Evolutionary conservation across 2,113 vertebrate genomes (phyloP).

Genomic region (Redunca redunca): DNA sequence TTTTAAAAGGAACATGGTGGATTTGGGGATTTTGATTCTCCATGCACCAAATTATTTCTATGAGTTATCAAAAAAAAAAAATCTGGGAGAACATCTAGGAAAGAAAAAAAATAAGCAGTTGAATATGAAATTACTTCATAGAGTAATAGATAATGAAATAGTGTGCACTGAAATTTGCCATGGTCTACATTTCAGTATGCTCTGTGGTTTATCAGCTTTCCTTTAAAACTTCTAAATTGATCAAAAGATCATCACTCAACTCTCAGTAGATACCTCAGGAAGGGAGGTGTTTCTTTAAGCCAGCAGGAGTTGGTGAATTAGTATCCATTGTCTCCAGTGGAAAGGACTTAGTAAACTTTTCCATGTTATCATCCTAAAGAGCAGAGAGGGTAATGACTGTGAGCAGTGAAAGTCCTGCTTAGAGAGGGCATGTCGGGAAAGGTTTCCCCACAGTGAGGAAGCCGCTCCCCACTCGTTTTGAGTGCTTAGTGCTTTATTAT

Average conservation of each 20-base stretch:
- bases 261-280: not conserved
- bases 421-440: not conserved
- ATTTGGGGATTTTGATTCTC: not conserved
- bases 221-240: conserved; percentile 55
- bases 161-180: not conserved
- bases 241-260: conserved; percentile 53
- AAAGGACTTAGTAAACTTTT: not conserved
- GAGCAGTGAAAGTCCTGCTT: not conserved
- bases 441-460: not conserved
- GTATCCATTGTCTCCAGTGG: not conserved
- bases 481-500: conserved; percentile 60
- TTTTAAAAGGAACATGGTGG: not conserved
- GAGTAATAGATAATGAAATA: not conserved
- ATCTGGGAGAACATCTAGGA: not conserved
- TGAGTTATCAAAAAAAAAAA: not conserved
- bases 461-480: not conserved
- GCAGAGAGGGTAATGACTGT: not conserved
- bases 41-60: not conserved
- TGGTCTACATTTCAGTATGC: not conserved
- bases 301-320: not conserved
- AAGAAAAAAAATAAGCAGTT: not conserved
- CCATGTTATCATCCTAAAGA: not conserved
- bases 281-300: not conserved
- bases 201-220: conserved; percentile 30
- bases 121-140: not conserved